These are phyloP conservation scores for Brachionus rotundiformis DNA, from an alignment of 1,140 invertebrate species.

Conservation along the genomic window DNA sequence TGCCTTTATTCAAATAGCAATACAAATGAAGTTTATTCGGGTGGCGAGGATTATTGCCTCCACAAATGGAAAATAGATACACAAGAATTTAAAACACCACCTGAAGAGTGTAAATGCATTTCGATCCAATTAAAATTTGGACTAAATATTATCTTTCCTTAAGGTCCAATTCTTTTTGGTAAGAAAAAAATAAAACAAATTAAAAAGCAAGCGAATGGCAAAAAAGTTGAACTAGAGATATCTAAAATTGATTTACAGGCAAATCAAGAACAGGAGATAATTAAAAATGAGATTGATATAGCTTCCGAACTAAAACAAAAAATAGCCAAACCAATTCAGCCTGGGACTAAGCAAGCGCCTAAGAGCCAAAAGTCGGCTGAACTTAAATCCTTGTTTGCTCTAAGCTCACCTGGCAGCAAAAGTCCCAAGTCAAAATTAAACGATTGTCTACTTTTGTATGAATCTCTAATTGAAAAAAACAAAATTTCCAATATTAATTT, in stretches of 20 bases:
- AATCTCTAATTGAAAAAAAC: constrained; percentile 6
- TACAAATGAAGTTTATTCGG: constrained; percentile 1
- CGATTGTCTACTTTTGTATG: not conserved
- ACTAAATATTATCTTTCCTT: no score
- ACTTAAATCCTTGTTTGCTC: not conserved
- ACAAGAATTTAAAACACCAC: constrained; percentile 40
- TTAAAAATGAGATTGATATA: not conserved
- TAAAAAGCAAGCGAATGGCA: not conserved
- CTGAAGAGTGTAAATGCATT: constrained; percentile 42
- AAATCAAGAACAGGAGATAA: not conserved
- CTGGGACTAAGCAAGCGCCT: not conserved
- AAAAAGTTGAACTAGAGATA: not conserved
- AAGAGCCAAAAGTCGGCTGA: not conserved
- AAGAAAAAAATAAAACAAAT: constrained; percentile 7
- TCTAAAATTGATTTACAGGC: not conserved
- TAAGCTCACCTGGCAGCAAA: constrained; percentile 3
- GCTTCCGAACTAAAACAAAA: not conserved
- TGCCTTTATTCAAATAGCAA: constrained; percentile 8
- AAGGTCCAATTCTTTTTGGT: constrained; percentile 29
- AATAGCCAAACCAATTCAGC: not conserved
- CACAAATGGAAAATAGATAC: constrained; percentile 21
- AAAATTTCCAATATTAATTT: constrained; percentile 13
- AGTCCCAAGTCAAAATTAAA: constrained; percentile 10
- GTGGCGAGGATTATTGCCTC: constrained; percentile 41
- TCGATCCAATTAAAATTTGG: not conserved